Conservation (phyloP, 2,797 vertebrate genomes). For the Lacerta agilis region DNA sequence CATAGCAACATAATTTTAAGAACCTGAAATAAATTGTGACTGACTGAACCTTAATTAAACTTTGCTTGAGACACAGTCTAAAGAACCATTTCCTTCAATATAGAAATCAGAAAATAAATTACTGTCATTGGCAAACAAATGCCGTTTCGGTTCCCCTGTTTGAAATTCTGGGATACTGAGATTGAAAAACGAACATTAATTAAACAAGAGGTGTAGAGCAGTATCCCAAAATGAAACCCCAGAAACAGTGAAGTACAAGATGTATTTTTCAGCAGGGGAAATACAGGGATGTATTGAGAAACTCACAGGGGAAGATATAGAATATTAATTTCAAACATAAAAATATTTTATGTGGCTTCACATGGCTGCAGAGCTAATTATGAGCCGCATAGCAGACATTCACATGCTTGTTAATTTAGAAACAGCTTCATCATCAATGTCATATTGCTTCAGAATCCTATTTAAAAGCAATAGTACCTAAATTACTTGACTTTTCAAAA, state of each 20-base stretch:
- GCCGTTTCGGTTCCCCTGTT: not conserved
- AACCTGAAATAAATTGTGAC: not conserved
- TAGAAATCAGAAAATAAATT: constrained; percentile 28
- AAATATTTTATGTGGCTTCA: not conserved
- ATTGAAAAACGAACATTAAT: constrained; percentile 30
- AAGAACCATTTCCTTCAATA: not conserved
- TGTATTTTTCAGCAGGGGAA: not conserved
- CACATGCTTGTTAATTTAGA: not conserved
- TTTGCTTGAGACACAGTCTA: constrained; percentile 18
- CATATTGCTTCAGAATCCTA: not conserved
- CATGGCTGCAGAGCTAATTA: not conserved
- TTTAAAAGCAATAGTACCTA: not conserved
- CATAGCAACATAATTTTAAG: constrained; percentile 16
- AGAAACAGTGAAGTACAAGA: constrained; percentile 8
- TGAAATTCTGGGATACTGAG: not conserved
- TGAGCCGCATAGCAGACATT: not conserved
- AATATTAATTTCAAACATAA: not conserved
- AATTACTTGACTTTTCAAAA: constrained; percentile 2
- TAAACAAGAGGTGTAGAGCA: not conserved
- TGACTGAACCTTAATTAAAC: constrained; percentile 21
- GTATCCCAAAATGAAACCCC: not conserved
- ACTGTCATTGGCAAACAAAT: constrained; percentile 6
- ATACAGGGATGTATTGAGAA: not conserved
- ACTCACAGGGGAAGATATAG: not conserved
- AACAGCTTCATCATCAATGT: not conserved